Conservation (phyloP, 2,113 vertebrate genomes). For the Pangasianodon hypophthalmus region DNA sequence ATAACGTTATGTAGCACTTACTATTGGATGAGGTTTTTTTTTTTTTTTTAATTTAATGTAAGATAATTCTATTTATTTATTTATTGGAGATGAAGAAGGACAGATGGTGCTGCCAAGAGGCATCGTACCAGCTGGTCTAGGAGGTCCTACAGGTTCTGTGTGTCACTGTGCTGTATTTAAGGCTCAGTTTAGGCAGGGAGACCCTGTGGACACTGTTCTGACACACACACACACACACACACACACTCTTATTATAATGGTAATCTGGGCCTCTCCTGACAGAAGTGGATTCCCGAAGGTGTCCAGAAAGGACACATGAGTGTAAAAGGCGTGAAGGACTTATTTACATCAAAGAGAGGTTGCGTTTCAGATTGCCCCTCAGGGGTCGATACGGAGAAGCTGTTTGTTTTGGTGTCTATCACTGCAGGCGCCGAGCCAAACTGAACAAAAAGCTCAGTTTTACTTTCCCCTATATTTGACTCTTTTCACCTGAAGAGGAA, state of each 20-base stretch:
- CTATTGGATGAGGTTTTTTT: background rate
- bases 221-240: background rate
- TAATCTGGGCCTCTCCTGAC: slow-evolving; percentile 52
- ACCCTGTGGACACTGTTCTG: slow-evolving; percentile 28
- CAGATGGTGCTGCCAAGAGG: slow-evolving; percentile 76
- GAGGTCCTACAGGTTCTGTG: slow-evolving; percentile 40
- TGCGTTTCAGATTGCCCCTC: slow-evolving; percentile 41
- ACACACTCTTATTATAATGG: slow-evolving; percentile 47
- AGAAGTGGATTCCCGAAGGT: slow-evolving; percentile 63
- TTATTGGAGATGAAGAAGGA: slow-evolving; percentile 50
- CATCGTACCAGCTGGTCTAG: slow-evolving; percentile 72
- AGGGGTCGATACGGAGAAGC: slow-evolving; percentile 20
- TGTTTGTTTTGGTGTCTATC: background rate
- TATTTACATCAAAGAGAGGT: slow-evolving; percentile 53
- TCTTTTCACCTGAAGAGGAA: background rate
- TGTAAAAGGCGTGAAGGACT: slow-evolving; percentile 55
- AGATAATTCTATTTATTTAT: slow-evolving; percentile 9
- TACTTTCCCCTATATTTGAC: background rate
- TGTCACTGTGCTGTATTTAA: slow-evolving; percentile 49
- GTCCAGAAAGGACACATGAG: slow-evolving; percentile 48
- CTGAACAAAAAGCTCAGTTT: background rate
- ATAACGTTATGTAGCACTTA: background rate
- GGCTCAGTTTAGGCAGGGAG: slow-evolving; percentile 22
- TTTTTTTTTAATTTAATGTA: background rate
- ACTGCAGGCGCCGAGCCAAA: background rate